Conservation (phyloP, 2,888 invertebrate genomes). For the Microctonus aethiopoides region DNA sequence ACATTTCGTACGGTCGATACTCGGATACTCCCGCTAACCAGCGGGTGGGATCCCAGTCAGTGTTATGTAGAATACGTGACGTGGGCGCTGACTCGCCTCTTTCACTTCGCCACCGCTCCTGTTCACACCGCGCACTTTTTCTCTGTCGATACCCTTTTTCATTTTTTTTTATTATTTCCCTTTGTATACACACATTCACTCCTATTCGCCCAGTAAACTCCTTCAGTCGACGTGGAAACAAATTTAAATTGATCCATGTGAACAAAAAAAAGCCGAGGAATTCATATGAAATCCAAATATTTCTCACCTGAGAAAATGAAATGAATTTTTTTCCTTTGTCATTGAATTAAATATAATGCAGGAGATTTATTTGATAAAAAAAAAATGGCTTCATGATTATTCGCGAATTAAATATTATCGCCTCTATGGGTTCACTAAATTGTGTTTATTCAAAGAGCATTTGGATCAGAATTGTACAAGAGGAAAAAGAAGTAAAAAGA, state of each 20-base stretch:
- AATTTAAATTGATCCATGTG: conserved; percentile 19
- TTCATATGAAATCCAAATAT: neutral
- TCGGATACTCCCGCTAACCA: conserved; percentile 40
- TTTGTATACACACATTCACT: neutral
- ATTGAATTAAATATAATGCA: no score
- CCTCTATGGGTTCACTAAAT: neutral
- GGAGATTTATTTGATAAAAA: no score
- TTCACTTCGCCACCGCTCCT: conserved; percentile 30
- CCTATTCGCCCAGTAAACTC: conserved; percentile 26
- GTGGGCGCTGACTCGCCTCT: conserved; percentile 36
- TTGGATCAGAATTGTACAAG: neutral
- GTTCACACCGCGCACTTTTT: conserved; percentile 30
- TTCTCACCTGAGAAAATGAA: no score
- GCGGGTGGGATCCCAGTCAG: conserved; percentile 32
- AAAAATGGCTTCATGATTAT: neutral
- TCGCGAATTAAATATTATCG: neutral
- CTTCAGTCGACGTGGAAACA: conserved; percentile 29
- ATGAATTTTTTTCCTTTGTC: no score
- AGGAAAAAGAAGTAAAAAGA: neutral
- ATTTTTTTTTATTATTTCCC: conserved; percentile 18
- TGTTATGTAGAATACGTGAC: conserved; percentile 36
- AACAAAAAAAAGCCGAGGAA: neutral
- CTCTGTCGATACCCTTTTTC: conserved; percentile 32
- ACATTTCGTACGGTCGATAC: conserved; percentile 40
- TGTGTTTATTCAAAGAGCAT: neutral